These are phyloP conservation scores for Salvelinus fontinalis DNA, from an alignment of 2,113 vertebrate species.

Conservation along the genomic window DNA sequence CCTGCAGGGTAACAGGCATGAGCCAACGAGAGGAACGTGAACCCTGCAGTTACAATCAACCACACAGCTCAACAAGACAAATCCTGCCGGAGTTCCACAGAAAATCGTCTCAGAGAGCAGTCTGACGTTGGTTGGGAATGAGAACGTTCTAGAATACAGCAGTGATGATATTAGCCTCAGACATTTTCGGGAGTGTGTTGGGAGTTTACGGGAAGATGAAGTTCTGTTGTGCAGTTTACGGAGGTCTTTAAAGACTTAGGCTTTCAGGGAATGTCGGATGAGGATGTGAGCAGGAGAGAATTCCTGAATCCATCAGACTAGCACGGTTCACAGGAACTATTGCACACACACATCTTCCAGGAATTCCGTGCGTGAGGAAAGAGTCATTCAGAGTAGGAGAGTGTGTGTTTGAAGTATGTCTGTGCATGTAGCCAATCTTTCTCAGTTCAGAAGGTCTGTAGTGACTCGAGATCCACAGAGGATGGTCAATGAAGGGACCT, in stretches of 20 bases:
- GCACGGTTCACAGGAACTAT: conserved; percentile 53
- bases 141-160: neutral
- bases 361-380: conserved; percentile 19
- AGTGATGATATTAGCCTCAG: neutral
- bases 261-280: neutral
- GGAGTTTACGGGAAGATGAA: conserved; percentile 2
- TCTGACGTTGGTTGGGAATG: neutral
- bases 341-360: conserved; percentile 55
- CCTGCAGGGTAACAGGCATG: conserved; percentile 48
- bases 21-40: neutral
- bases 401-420: conserved; percentile 9
- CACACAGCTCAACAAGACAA: neutral
- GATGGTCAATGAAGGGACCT: neutral
- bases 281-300: conserved; percentile 8
- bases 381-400: conserved; percentile 40
- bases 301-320: conserved; percentile 51
- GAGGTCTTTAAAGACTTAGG: neutral
- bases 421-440: neutral
- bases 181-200: conserved; percentile 31
- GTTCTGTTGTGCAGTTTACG: neutral
- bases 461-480: neutral
- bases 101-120: neutral
- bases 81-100: neutral
- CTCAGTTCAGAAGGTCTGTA: neutral
- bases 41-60: neutral